A percentile compares a stretch with the other conserved stretches of the same genome.
Conservation (phyloP, 2,113 vertebrate species). For the Petrocephalus zakoni region DNA sequence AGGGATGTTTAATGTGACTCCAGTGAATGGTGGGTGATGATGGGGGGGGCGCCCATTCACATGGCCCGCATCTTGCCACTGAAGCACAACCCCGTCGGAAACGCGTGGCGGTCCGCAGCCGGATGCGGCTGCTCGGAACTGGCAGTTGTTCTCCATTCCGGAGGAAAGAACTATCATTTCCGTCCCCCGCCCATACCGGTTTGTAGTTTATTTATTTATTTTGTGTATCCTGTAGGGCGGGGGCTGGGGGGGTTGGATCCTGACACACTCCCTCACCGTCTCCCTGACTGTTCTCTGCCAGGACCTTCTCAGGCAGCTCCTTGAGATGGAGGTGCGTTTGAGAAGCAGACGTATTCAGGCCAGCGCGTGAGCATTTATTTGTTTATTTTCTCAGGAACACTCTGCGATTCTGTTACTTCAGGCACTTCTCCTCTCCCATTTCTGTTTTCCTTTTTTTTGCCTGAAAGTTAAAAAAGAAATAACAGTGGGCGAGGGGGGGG, state of each 20-base stretch:
- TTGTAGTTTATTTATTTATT: constrained; percentile 17
- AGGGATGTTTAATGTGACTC: constrained; percentile 25
- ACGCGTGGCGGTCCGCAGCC: background rate
- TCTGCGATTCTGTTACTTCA: constrained; percentile 26
- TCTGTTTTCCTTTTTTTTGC: background rate
- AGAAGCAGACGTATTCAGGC: constrained; percentile 34
- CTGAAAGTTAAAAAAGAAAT: background rate
- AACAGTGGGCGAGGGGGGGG: background rate
- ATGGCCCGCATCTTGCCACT: no score
- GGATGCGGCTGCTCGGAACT: background rate
- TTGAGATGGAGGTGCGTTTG: background rate
- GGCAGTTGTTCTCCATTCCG: background rate
- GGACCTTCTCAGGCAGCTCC: constrained; percentile 12
- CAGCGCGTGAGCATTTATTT: constrained; percentile 23
- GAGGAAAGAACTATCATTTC: background rate
- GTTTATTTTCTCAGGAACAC: constrained; percentile 13
- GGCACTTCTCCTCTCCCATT: constrained; percentile 18
- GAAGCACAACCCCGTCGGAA: background rate
- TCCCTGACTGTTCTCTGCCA: constrained; percentile 8
- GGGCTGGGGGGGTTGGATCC: background rate
- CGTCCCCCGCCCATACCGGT: background rate
- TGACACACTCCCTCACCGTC: constrained; percentile 15
- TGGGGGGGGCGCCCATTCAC: background rate
- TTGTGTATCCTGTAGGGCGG: background rate
- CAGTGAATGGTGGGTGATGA: constrained; percentile 21